phyloP scores from a whole-genome alignment of 2,888 invertebrate genomes.

The Tetragnatha montana region DNA sequence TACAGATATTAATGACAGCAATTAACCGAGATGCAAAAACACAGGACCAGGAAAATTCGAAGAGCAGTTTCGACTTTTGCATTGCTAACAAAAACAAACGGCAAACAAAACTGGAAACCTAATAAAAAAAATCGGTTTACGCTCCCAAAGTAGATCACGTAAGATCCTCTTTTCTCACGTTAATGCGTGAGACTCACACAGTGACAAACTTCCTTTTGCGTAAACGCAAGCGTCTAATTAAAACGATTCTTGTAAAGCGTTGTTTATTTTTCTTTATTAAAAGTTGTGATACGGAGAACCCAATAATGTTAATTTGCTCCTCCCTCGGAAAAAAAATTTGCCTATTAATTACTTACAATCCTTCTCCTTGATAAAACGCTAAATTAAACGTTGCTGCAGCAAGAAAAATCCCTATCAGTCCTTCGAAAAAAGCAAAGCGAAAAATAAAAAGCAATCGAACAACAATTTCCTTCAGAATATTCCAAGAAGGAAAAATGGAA shows the following conservation, averaged over 20 bases:
- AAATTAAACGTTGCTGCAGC: conserved; percentile 12
- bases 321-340: conserved; percentile 1
- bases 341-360: conserved; percentile 22
- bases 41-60: background rate
- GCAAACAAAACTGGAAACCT: background rate
- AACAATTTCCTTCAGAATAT: conserved; percentile 20
- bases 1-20: background rate
- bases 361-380: conserved; percentile 24
- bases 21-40: background rate
- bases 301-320: conserved; percentile 5
- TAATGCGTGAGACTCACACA: background rate
- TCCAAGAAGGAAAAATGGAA: background rate
- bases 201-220: background rate
- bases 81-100: background rate
- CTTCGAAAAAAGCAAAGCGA: background rate
- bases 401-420: conserved; percentile 3
- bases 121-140: background rate
- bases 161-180: background rate
- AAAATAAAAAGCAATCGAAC: conserved; percentile 23
- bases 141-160: background rate
- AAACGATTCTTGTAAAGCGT: conserved; percentile 13
- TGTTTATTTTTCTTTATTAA: background rate
- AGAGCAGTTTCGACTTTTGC: background rate
- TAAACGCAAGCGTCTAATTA: conserved; percentile 8
- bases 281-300: background rate